These are phyloP conservation scores for Flexamia atlantica DNA, from an alignment of 2,888 invertebrate genomes.

Conservation along the genomic window DNA sequence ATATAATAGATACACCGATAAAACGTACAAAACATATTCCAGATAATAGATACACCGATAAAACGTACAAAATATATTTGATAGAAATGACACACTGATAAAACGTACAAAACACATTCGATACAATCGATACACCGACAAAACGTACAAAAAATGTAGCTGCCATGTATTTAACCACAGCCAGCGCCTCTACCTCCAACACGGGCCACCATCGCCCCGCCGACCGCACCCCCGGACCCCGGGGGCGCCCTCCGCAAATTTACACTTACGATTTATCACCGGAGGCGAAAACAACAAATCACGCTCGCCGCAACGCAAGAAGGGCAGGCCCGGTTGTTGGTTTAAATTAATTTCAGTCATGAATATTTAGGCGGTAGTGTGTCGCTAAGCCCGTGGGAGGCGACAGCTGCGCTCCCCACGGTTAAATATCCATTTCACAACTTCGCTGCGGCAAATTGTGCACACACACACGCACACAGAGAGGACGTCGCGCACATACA, in stretches of 20 bases:
- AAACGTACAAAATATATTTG: no score
- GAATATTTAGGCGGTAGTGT: slow-evolving; percentile 54
- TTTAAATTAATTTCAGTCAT: slow-evolving; percentile 60
- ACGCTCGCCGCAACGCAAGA: slow-evolving; percentile 20
- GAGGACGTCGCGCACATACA: background rate
- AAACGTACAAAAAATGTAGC: no score
- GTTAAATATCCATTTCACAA: slow-evolving; percentile 54
- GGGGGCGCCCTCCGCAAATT: slow-evolving; percentile 21
- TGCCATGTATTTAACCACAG: no score
- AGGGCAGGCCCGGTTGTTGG: slow-evolving; percentile 49
- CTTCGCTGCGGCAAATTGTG: slow-evolving; percentile 50
- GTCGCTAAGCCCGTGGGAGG: slow-evolving; percentile 58
- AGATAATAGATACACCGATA: no score
- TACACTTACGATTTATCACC: background rate
- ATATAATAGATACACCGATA: no score
- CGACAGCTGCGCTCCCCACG: slow-evolving; percentile 45
- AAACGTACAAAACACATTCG: no score
- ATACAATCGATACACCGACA: no score
- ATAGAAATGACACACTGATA: no score
- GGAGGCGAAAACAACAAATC: slow-evolving; percentile 11
- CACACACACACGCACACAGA: background rate
- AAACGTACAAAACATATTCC: no score
- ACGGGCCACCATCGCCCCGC: no score
- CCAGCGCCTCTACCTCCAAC: no score
- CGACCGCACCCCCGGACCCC: no score